These are phyloP conservation scores for Ahaetulla prasina DNA, from an alignment of 2,113 vertebrate species.

Conservation along the genomic window DNA sequence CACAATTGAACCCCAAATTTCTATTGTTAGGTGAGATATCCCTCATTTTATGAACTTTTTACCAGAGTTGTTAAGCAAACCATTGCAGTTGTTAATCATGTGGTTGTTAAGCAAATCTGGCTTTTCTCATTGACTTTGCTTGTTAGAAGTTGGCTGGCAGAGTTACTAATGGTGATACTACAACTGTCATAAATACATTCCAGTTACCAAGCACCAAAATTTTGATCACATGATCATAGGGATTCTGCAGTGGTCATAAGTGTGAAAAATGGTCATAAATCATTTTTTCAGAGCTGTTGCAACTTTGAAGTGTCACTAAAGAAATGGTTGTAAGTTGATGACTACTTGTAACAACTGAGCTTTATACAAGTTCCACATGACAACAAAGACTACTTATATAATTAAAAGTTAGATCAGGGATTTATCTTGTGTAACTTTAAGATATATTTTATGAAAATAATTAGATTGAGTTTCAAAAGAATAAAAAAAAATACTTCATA, in stretches of 20 bases:
- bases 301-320: neutral
- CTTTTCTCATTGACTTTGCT: neutral
- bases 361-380: neutral
- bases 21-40: neutral
- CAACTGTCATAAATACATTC: neutral
- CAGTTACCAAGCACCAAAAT: neutral
- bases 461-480: neutral
- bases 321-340: neutral
- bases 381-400: neutral
- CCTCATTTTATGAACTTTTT: neutral
- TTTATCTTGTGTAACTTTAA: neutral
- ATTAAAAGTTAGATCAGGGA: neutral
- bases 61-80: neutral
- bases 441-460: neutral
- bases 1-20: neutral
- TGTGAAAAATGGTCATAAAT: neutral
- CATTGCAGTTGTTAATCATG: neutral
- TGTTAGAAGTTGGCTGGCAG: neutral
- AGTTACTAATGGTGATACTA: neutral
- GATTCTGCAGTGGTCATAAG: neutral
- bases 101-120: neutral
- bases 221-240: neutral
- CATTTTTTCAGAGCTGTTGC: neutral
- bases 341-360: neutral
- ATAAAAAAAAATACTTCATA: neutral